Conservation (phyloP, 2,797 vertebrate genomes). For the Botia almorhae region DNA sequence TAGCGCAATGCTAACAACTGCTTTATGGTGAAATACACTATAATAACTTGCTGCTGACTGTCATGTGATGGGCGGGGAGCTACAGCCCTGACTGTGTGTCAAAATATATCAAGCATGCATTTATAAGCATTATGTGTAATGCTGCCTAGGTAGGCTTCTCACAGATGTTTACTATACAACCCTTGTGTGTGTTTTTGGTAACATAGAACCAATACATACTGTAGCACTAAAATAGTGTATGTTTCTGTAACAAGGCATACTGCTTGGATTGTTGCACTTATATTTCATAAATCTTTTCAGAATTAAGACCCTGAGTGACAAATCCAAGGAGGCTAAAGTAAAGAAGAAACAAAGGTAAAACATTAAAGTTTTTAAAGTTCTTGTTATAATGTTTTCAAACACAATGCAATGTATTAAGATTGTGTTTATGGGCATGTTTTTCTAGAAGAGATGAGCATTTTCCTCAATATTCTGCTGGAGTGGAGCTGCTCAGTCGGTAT, state of each 20-base stretch:
- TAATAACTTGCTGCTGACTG: conserved; percentile 67
- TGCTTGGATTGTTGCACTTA: background rate
- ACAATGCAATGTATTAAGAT: background rate
- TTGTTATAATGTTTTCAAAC: background rate
- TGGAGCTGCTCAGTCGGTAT: conserved; percentile 89
- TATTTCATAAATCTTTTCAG: conserved; percentile 69
- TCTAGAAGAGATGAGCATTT: conserved; percentile 79
- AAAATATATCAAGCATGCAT: background rate
- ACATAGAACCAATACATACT: background rate
- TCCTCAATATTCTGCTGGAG: conserved; percentile 86
- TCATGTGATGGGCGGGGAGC: conserved; percentile 68
- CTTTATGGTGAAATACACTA: conserved; percentile 6
- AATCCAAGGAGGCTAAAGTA: conserved; percentile 89
- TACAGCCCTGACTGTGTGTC: background rate
- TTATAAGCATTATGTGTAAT: background rate
- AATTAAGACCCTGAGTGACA: conserved; percentile 91
- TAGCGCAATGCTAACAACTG: conserved; percentile 50
- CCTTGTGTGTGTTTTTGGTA: background rate
- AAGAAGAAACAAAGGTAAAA: conserved; percentile 84
- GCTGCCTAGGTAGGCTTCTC: too few relatives aligned
- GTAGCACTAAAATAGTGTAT: background rate
- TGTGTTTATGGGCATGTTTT: conserved; percentile 51
- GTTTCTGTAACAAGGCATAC: background rate
- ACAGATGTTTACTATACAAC: background rate
- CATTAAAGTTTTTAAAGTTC: background rate